These are phyloP conservation scores for Amblyraja radiata DNA, from an alignment of 2,797 vertebrate species.

Conservation along the genomic window DNA sequence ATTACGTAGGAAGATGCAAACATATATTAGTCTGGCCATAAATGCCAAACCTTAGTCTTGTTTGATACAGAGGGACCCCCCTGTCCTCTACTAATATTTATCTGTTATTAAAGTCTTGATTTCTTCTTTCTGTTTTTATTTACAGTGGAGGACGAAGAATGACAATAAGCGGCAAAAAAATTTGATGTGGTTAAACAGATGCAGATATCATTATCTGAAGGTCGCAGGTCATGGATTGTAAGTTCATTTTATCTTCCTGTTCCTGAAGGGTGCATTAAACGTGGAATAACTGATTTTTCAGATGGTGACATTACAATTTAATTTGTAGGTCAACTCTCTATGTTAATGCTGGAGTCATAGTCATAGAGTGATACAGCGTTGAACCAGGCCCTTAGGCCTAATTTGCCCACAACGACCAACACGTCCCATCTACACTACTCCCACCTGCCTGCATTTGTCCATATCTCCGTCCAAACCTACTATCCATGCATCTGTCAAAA, in stretches of 20 bases:
- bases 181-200: background rate
- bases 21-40: background rate
- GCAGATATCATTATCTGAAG: background rate
- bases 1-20: background rate
- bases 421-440: too few relatives aligned
- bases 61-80: background rate
- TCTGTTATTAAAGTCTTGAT: background rate
- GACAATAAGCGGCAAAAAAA: background rate
- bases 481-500: too few relatives aligned
- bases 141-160: conserved; percentile 25
- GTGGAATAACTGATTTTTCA: background rate
- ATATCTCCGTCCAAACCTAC: too few relatives aligned
- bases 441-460: too few relatives aligned
- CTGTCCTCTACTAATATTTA: too few relatives aligned
- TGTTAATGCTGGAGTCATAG: too few relatives aligned
- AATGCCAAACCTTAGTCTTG: background rate
- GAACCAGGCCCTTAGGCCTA: too few relatives aligned
- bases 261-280: background rate
- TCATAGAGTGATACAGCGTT: too few relatives aligned
- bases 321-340: background rate
- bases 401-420: too few relatives aligned
- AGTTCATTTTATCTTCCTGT: conserved; percentile 2
- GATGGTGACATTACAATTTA: background rate
- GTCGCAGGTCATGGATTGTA: background rate
- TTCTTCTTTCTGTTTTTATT: background rate